phyloP scores from a whole-genome alignment of 2,888 invertebrate species.

The Anorthoa munda region DNA sequence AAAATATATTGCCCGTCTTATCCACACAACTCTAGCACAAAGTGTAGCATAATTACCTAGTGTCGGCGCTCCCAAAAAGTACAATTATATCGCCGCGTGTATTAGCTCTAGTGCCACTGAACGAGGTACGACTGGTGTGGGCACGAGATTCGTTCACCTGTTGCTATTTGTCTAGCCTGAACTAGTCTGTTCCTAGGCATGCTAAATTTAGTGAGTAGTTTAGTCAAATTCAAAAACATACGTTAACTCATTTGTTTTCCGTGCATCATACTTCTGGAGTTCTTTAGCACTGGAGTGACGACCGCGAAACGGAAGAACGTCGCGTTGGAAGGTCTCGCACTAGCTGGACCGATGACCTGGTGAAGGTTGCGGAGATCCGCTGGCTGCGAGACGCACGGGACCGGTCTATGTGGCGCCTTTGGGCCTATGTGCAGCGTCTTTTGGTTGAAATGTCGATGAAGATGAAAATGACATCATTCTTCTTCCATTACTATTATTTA shows the following conservation, averaged over 20 bases:
- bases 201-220: conserved; percentile 5
- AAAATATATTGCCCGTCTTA: conserved; percentile 23
- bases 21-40: conserved; percentile 68
- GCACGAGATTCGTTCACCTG: conserved; percentile 59
- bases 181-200: conserved; percentile 18
- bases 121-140: conserved; percentile 7
- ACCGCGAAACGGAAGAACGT: too few relatives aligned
- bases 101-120: conserved; percentile 69
- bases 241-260: background rate
- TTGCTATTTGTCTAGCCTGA: conserved; percentile 44
- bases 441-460: too few relatives aligned
- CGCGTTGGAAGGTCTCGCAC: too few relatives aligned
- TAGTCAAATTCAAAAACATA: background rate
- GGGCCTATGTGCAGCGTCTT: too few relatives aligned
- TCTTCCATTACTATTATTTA: too few relatives aligned
- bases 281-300: too few relatives aligned
- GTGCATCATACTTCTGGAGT: too few relatives aligned
- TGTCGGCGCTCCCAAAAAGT: conserved; percentile 80
- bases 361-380: too few relatives aligned
- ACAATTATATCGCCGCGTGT: conserved; percentile 79
- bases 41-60: conserved; percentile 76
- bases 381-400: too few relatives aligned
- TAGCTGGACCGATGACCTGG: too few relatives aligned
- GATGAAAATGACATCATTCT: too few relatives aligned
- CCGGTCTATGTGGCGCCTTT: too few relatives aligned